phyloP scores from a whole-genome alignment of 2,888 invertebrate species.

The Andricus quercusramuli region DNA sequence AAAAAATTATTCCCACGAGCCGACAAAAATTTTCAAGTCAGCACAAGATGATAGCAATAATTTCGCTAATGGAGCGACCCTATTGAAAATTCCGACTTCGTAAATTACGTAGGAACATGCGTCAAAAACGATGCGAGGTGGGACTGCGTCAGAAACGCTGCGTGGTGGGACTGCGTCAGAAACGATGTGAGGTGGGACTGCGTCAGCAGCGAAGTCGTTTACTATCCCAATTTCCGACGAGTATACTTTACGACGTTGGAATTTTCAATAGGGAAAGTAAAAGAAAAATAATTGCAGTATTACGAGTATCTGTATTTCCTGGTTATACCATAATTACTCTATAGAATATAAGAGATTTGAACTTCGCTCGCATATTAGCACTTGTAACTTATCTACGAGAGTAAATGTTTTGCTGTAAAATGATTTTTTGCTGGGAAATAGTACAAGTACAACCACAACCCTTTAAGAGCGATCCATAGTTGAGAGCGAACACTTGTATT shows the following conservation, averaged over 20 bases:
- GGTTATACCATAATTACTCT: background rate
- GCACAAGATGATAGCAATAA: background rate
- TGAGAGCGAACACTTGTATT: slow-evolving; percentile 48
- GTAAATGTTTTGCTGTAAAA: background rate
- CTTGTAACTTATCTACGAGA: background rate
- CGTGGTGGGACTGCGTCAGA: too few species aligned
- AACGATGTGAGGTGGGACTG: too few species aligned
- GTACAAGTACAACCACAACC: slow-evolving; percentile 49
- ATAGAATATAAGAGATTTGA: background rate
- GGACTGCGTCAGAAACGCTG: too few species aligned
- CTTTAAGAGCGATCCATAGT: slow-evolving; percentile 1
- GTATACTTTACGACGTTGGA: too few species aligned
- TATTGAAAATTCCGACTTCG: too few species aligned
- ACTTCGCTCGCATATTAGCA: background rate
- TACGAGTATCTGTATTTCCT: background rate
- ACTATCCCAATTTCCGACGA: too few species aligned
- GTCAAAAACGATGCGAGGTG: too few species aligned
- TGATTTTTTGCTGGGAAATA: slow-evolving; percentile 19
- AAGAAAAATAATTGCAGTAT: background rate
- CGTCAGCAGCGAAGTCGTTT: too few species aligned
- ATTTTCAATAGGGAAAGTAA: background rate
- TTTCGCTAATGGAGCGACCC: background rate
- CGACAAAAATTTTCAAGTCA: background rate
- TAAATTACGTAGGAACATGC: too few species aligned
- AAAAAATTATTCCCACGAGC: background rate